Evolutionary conservation across 2,113 vertebrate species (phyloP), one percentile per base, ranked within the genome.

Genomic region (Acinonyx jubatus): DNA sequence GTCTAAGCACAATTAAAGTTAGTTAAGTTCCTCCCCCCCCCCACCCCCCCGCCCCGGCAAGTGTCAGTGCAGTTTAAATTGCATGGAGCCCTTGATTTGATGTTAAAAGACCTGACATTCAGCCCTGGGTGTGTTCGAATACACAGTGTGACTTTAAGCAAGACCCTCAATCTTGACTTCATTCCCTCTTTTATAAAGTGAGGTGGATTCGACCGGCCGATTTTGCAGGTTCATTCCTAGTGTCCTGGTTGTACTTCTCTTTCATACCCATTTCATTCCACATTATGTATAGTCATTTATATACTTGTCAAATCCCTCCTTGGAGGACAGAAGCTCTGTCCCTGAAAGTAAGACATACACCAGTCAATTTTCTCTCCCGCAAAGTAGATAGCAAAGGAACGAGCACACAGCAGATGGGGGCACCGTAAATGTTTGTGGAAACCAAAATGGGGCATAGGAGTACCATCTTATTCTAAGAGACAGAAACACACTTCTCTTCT

Each of bases 1-100:
- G 38, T 10, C 33, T 6, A 79, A 84, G 52, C 90, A 79, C 31
- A 97, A 86, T 84, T 82, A 50, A 92, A 92, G 52, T 82, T 92
- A 81, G 52, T 89, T 94, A 89, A 96, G 16, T 38, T 92, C 19
- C 21, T 27, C 52, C 7, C 69, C 45, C 7, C 7, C 41, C 6
- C 6, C 4, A 1, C 41, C 45, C 45, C 7, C 45, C 45, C 45
- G 0, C 45, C 45, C 45, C 45, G 1, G 45, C 45, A 79, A 92
- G 0, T 33, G 6, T n/a, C 12, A 38, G 8, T 83, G 27, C 3
- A n/a, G 27, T 89, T 69, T 74, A 89, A 38, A 63, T 68, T 45
- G 16, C 87, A 97, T 90, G 85, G 2, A 89, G 31, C 3, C 3
- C 36, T 90, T 71, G 31, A 57, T 61, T 79, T 88, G 38, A 94